Base-by-base conservation (phyloP, 2,113 vertebrate species). In the Platanista minor region DNA sequence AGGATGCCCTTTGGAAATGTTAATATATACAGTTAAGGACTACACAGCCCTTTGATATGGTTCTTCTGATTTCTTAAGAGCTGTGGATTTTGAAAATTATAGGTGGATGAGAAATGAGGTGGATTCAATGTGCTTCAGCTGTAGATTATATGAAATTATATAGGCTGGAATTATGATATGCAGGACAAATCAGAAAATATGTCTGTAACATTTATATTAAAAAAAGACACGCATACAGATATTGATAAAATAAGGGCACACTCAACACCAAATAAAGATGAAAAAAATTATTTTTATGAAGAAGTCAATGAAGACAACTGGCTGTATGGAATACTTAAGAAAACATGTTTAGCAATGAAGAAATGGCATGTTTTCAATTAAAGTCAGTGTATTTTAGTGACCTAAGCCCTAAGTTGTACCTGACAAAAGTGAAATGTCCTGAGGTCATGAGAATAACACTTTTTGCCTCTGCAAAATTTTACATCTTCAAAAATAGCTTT, bases 401-500 rank as follows among this genome's bases (percentile, higher is more conserved):
- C 41, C 11, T 61, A 62, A 87, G 36, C 27, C 6, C 18, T 25
- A 74, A 62, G 5, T 39, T 86, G 27, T 27, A 71, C 39, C 59
- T 82, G 23, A 46, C 10, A 75, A 41, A 81, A 94, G 67, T 74
- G 62, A 95, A 94, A 87, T 92, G 33, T 69, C 36, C 33, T 66
- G 69, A 94, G 27, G n/a, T 87, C 15, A 57, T 41, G 20, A 61
- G 33, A 75, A 43, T 87, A 92, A 84, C 4, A 59, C 8, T 57
- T 92, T 75, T 87, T 80, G 41, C n/a, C 46, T 90, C 33, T 85
- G 59, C 36, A 92, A 88, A 91, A 81, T 61, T 95, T 91, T 78
- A 39, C 7, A 78, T 72, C 29, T 82, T 18, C 7, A 21, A 43
- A 72, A 80, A 74, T 10, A 41, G 29, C 20, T 54, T 91, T 39